Base-by-base conservation (phyloP, 2,113 vertebrate genomes). In the Leiothrix lutea region DNA sequence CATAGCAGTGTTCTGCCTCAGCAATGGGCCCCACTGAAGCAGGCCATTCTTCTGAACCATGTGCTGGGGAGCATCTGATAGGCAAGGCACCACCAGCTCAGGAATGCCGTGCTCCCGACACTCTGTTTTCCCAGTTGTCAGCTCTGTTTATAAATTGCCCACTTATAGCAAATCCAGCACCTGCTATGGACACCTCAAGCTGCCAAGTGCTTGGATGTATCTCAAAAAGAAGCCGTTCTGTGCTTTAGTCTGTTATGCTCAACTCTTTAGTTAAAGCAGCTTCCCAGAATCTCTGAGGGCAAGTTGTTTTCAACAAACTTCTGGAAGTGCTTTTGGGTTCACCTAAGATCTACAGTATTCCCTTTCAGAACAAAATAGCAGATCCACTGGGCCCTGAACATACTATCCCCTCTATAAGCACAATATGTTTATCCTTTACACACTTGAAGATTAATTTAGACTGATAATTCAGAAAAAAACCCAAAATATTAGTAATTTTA, bases 101-200 rank as follows among this genome's bases (percentile, higher is more conserved):
- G 97, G 97, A 98, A 98, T 98, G 97, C 90, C 13, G 2, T 5
- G 7, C 88, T 95, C 90, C 96, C 18, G 9, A 83, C 5, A 0
- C 79, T 94, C 93, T 98, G 98, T 98, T 98, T 98, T 98, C 97
- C 96, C 98, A 98, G 98, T 98, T 98, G 98, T 98, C 97, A 89
- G 75, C 92, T 98, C 97, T 97, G 97, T 98, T 98, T 98, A 98
- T 97, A 98, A 97, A 97, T 97, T 97, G 96, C 97, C 98, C 97
- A 90, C 97, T 98, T 98, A 98, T 98, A 98, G 98, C 93, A 96
- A 97, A 97, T 73, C 95, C 94, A 96, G 94, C 98, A 98, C 98
- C 98, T 98, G 98, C 97, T 95, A 80, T 33, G 77, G 96, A 92
- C 97, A 95, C 97, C 97, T 98, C 98, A 98, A 87, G 88, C 96